A percentile compares a stretch with the other conserved stretches of the same genome.
Conservation (phyloP, 2,113 vertebrate genomes). For the Elgaria multicarinata region DNA sequence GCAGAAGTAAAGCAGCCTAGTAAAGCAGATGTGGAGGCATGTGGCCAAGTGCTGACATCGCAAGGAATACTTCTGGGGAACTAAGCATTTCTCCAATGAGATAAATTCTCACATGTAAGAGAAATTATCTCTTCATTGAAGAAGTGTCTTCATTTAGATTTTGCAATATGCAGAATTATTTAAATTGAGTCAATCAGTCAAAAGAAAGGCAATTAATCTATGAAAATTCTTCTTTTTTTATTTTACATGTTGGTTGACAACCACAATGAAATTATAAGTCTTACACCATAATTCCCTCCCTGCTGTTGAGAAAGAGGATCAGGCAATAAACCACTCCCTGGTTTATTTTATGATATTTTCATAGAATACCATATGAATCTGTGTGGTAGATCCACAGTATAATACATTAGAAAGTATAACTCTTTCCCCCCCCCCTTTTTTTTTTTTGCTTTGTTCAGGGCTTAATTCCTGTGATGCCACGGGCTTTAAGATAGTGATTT, state of each 20-base stretch:
- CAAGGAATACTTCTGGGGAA: not conserved
- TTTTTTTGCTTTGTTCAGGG: slow-evolving; percentile 20
- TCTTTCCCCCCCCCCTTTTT: too few species aligned
- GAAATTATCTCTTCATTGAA: not conserved
- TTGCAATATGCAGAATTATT: not conserved
- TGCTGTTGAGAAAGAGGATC: slow-evolving; percentile 6
- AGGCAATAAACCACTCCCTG: not conserved
- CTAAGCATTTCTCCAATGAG: not conserved
- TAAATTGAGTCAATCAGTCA: not conserved
- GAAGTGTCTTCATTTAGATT: not conserved
- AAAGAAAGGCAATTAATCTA: not conserved
- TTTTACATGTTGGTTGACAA: not conserved
- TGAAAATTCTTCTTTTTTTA: not conserved
- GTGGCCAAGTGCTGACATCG: not conserved
- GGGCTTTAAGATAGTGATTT: not conserved
- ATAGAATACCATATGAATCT: slow-evolving; percentile 10
- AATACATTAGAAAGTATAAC: not conserved
- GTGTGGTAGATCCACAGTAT: slow-evolving; percentile 9
- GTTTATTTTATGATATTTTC: not conserved
- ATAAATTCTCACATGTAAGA: not conserved
- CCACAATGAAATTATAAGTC: not conserved
- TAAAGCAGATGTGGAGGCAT: not conserved
- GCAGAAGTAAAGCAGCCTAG: not conserved
- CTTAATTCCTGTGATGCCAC: not conserved
- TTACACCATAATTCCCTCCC: not conserved